These are phyloP conservation scores for Drosophila austrosaltans DNA, from an alignment of 2,888 invertebrate species.

Conservation along the genomic window DNA sequence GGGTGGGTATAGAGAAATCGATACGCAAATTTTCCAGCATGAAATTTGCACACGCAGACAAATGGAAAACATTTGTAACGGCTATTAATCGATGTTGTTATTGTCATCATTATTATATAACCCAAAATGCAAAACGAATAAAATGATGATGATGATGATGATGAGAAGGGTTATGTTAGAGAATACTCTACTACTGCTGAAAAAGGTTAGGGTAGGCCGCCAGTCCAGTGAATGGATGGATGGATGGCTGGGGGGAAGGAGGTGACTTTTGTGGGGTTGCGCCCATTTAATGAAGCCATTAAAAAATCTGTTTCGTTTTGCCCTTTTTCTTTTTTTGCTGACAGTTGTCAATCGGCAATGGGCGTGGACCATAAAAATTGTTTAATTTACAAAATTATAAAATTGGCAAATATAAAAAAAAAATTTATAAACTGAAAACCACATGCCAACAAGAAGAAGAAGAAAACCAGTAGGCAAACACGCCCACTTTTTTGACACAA, in stretches of 20 bases:
- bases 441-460: constrained; percentile 5
- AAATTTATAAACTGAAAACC: neutral
- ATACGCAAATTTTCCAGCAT: constrained; percentile 69
- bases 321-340: constrained; percentile 48
- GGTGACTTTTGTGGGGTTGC: constrained; percentile 24
- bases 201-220: constrained; percentile 8
- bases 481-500: constrained; percentile 32
- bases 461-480: neutral
- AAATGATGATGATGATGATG: neutral
- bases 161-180: constrained; percentile 51
- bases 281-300: constrained; percentile 72
- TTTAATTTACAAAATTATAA: constrained; percentile 52
- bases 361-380: constrained; percentile 65
- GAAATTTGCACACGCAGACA: constrained; percentile 64
- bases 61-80: constrained; percentile 78
- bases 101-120: constrained; percentile 21
- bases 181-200: too few species aligned
- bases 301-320: constrained; percentile 50
- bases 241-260: neutral
- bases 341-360: constrained; percentile 66
- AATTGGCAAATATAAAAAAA: constrained; percentile 57
- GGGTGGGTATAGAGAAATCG: constrained; percentile 46
- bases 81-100: constrained; percentile 74
- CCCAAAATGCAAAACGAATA: constrained; percentile 69
- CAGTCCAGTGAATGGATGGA: neutral